phyloP scores from a whole-genome alignment of 2,888 invertebrate genomes.

The Ramazzottius varieornatus region DNA sequence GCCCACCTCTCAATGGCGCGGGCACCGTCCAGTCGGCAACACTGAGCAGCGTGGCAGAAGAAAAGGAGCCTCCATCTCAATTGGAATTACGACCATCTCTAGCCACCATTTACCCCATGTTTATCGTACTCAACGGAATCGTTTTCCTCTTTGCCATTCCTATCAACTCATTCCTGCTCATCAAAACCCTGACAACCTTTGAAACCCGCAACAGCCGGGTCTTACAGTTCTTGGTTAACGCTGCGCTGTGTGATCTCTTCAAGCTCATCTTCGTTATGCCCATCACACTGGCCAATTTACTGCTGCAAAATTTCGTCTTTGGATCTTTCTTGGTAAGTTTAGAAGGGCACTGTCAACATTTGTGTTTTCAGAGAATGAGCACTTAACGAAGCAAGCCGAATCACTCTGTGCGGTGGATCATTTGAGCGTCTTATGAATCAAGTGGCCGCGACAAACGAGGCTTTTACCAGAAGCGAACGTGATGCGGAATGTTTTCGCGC shows the following conservation, averaged over 20 bases:
- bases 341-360: no score
- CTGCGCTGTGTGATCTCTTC: slow-evolving; percentile 37
- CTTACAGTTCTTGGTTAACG: slow-evolving; percentile 37
- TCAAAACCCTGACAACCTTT: slow-evolving; percentile 25
- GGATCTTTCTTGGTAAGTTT: slow-evolving; percentile 31
- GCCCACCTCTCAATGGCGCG: no score
- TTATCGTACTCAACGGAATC: slow-evolving; percentile 35
- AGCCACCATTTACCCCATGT: slow-evolving; percentile 31
- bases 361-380: no score
- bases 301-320: slow-evolving; percentile 44
- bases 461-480: no score
- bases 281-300: slow-evolving; percentile 36
- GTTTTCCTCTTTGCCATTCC: slow-evolving; percentile 32
- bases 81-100: slow-evolving; percentile 33
- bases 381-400: no score
- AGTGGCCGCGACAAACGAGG: no score
- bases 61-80: no score
- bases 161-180: slow-evolving; percentile 31
- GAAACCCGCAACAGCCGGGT: slow-evolving; percentile 35
- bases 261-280: slow-evolving; percentile 41
- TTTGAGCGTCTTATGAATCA: no score
- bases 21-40: no score
- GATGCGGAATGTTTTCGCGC: no score
- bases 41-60: no score
- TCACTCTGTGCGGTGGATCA: no score